Percentiles rank a stretch among this genome's conserved stretches.
phyloP scores from a whole-genome alignment of 2,113 vertebrate species.

The Tyrannus savana region DNA sequence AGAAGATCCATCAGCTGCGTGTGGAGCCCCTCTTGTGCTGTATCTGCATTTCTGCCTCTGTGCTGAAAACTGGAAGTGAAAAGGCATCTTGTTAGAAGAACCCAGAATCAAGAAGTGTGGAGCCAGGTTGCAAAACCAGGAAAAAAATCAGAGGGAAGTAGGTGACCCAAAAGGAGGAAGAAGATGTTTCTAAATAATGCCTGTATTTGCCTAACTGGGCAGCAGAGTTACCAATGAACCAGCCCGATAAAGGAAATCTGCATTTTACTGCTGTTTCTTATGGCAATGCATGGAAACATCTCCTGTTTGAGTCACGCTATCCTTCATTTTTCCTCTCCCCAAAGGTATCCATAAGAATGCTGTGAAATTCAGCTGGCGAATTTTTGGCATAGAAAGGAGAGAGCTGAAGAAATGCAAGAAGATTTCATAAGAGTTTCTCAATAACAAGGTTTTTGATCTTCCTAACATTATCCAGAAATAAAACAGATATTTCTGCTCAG shows the following conservation, averaged over 20 bases:
- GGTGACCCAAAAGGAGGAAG: slow-evolving; percentile 40
- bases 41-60: slow-evolving; percentile 13
- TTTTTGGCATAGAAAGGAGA: neutral
- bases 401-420: neutral
- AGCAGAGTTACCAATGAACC: neutral
- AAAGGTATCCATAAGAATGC: neutral
- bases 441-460: slow-evolving; percentile 20
- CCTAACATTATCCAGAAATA: slow-evolving; percentile 30
- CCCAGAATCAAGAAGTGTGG: neutral
- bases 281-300: neutral
- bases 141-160: slow-evolving; percentile 33
- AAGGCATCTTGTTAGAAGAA: neutral
- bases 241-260: neutral
- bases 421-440: slow-evolving; percentile 33
- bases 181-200: slow-evolving; percentile 6
- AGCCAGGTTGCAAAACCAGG: slow-evolving; percentile 12
- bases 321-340: neutral
- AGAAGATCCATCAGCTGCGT: neutral
- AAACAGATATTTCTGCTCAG: slow-evolving; percentile 35
- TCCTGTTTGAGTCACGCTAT: neutral
- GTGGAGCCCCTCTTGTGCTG: neutral
- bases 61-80: slow-evolving; percentile 42
- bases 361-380: neutral
- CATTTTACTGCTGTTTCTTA: neutral
- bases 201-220: neutral